Evolutionary conservation across 53 echinoderm and acorn worm species (phyloP).

Genomic region (Patiria pectinifera): DNA sequence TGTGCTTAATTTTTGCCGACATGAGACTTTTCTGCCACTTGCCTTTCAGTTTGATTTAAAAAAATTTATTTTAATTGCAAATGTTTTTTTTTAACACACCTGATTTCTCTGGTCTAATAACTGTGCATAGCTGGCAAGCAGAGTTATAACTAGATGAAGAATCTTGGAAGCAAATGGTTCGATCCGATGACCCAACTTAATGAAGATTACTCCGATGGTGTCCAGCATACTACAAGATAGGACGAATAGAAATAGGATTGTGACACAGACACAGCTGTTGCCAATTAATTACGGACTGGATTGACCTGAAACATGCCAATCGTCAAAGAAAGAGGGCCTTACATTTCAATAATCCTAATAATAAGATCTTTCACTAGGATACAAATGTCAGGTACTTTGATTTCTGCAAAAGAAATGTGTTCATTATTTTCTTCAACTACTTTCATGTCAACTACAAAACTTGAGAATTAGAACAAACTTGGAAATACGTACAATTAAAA

Average conservation of each 20-base stretch:
- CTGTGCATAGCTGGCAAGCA: conserved; percentile 74
- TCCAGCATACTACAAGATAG: conserved; percentile 77
- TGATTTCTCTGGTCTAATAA: conserved; percentile 76
- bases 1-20: not conserved
- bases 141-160: conserved; percentile 68
- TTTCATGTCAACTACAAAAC: not conserved
- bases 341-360: no score
- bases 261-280: no score
- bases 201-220: conserved; percentile 80
- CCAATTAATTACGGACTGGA: no score
- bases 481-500: not conserved
- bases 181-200: conserved; percentile 79
- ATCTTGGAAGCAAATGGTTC: conserved; percentile 72
- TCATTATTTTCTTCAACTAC: not conserved
- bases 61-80: not conserved
- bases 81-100: conserved; percentile 59
- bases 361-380: no score
- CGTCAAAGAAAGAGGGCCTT: no score
- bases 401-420: not conserved
- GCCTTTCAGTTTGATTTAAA: not conserved
- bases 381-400: no score
- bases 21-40: not conserved
- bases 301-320: no score
- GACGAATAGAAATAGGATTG: not conserved
- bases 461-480: not conserved